These are phyloP conservation scores for Polypedilum vanderplanki DNA, from an alignment of 1,140 invertebrate species.

Conservation along the genomic window DNA sequence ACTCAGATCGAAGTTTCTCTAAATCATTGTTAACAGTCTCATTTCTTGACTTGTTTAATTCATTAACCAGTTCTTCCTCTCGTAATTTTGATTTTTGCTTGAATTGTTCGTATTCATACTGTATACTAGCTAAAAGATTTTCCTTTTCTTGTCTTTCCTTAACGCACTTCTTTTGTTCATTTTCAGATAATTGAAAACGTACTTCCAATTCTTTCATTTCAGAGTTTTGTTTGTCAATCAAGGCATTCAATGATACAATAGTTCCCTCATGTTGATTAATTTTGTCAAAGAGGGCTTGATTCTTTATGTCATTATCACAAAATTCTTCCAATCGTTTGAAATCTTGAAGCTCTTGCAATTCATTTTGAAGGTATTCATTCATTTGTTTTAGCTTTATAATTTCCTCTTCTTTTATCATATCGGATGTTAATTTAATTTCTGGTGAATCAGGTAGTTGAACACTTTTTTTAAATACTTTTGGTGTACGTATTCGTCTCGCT, in stretches of 20 bases:
- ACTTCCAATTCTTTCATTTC: slow-evolving; percentile 39
- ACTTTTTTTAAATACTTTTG: neutral
- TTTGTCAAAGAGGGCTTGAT: too few relatives aligned
- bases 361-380: neutral
- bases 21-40: neutral
- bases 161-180: slow-evolving; percentile 31
- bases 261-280: too few relatives aligned
- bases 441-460: neutral
- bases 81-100: slow-evolving; percentile 37
- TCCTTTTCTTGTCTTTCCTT: slow-evolving; percentile 38
- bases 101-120: slow-evolving; percentile 39
- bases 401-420: neutral
- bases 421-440: neutral
- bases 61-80: slow-evolving; percentile 37
- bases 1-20: too few relatives aligned
- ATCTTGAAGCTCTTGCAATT: slow-evolving; percentile 6
- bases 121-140: slow-evolving; percentile 38
- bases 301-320: too few relatives aligned
- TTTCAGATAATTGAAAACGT: slow-evolving; percentile 30
- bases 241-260: neutral
- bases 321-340: neutral
- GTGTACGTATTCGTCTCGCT: neutral
- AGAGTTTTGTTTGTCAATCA: slow-evolving; percentile 42
- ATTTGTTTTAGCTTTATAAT: neutral
- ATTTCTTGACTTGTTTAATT: slow-evolving; percentile 35